These are phyloP conservation scores for Anhinga anhinga DNA, from an alignment of 2,113 vertebrate species.

Conservation along the genomic window DNA sequence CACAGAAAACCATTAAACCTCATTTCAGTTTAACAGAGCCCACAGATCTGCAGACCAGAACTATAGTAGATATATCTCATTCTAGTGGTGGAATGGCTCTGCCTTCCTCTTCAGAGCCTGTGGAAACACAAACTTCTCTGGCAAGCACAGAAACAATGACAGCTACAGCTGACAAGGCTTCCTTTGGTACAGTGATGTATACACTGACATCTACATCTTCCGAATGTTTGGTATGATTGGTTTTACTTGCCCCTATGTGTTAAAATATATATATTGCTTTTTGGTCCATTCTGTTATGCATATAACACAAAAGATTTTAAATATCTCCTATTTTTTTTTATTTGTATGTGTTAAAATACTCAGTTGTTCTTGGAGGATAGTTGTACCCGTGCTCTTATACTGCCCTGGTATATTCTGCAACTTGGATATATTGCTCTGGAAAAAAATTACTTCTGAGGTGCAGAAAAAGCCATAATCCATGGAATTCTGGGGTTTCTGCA, in stretches of 20 bases:
- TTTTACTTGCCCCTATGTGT: neutral
- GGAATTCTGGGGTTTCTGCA: neutral
- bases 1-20: neutral
- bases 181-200: constrained; percentile 47
- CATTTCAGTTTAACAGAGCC: constrained; percentile 23
- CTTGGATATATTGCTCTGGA: neutral
- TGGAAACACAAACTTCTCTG: neutral
- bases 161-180: constrained; percentile 7
- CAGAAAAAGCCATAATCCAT: neutral
- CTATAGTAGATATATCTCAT: neutral
- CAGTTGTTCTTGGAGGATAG: neutral
- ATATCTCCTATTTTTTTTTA: neutral
- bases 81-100: neutral
- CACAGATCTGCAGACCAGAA: constrained; percentile 1
- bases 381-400: neutral
- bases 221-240: constrained; percentile 62
- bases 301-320: neutral
- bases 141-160: neutral
- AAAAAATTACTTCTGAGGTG: neutral
- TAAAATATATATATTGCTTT: neutral
- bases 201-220: constrained; percentile 33
- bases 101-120: neutral
- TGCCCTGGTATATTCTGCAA: neutral
- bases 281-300: neutral
- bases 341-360: neutral